Evolutionary conservation across 2,113 vertebrate species (phyloP).

Genomic region (Embiotoca jacksoni): DNA sequence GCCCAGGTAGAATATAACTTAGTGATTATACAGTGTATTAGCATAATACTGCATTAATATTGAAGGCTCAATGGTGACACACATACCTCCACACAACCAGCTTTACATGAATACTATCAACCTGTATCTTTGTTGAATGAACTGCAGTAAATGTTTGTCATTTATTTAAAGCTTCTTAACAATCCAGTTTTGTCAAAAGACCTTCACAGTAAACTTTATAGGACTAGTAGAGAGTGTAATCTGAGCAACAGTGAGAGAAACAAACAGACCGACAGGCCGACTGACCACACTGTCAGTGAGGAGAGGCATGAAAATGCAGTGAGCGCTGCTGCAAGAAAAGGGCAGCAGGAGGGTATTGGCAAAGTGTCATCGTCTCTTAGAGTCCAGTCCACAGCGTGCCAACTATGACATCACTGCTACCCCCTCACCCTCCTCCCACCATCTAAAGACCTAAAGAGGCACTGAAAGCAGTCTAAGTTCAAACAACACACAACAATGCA

Average conservation of each 20-base stretch:
- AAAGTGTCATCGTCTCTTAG: conserved; percentile 67
- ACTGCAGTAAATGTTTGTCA: background rate
- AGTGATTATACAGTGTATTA: no score
- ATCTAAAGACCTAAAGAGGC: conserved; percentile 32
- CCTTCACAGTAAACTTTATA: background rate
- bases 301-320: conserved; percentile 43
- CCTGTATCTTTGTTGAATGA: background rate
- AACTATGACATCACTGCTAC: conserved; percentile 73
- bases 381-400: conserved; percentile 60
- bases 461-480: conserved; percentile 30
- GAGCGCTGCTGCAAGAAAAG: conserved; percentile 44
- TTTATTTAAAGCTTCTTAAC: conserved; percentile 1
- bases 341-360: conserved; percentile 62
- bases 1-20: no score
- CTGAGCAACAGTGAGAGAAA: conserved; percentile 1
- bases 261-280: background rate
- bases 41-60: no score
- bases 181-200: background rate
- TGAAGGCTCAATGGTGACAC: background rate
- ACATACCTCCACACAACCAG: background rate
- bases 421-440: conserved; percentile 4
- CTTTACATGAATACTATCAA: no score
- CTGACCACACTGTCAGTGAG: conserved; percentile 47
- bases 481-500: conserved; percentile 12
- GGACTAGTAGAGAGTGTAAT: background rate